phyloP scores from a whole-genome alignment of 1,140 invertebrate genomes.

The Bradysia coprophila region DNA sequence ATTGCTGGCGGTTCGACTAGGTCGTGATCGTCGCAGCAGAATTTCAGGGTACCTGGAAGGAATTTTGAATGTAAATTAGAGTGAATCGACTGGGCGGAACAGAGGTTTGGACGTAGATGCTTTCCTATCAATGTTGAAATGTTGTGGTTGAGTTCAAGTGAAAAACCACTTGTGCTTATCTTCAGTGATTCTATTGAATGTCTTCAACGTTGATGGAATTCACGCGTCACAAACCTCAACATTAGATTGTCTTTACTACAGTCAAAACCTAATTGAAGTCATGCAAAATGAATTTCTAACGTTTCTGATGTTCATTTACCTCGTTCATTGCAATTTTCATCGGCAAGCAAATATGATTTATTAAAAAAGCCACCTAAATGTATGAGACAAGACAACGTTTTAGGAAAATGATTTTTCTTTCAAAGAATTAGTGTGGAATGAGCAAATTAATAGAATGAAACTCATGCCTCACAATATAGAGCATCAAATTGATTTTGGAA shows the following conservation, averaged over 20 bases:
- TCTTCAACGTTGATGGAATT: no score
- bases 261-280: not conserved
- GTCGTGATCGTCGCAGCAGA: not conserved
- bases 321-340: conserved; percentile 1
- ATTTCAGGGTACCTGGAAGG: conserved; percentile 4
- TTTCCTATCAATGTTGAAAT: conserved; percentile 8
- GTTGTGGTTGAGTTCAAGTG: no score
- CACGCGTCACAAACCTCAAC: no score
- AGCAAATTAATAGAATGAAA: not conserved
- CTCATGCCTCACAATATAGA: not conserved
- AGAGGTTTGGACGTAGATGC: conserved; percentile 15
- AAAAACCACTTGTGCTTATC: no score
- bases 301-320: not conserved
- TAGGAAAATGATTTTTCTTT: no score
- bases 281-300: not conserved
- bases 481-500: not conserved
- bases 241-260: not conserved
- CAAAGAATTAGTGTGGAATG: not conserved
- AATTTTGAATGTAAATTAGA: conserved; percentile 15
- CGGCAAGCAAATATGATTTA: conserved; percentile 3
- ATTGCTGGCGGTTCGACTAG: conserved; percentile 7
- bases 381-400: no score
- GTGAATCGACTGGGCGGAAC: conserved; percentile 11
- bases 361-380: conserved; percentile 4
- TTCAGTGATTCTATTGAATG: no score